Evolutionary conservation across 2,113 vertebrate species (phyloP).

Genomic region (Numenius arquata): DNA sequence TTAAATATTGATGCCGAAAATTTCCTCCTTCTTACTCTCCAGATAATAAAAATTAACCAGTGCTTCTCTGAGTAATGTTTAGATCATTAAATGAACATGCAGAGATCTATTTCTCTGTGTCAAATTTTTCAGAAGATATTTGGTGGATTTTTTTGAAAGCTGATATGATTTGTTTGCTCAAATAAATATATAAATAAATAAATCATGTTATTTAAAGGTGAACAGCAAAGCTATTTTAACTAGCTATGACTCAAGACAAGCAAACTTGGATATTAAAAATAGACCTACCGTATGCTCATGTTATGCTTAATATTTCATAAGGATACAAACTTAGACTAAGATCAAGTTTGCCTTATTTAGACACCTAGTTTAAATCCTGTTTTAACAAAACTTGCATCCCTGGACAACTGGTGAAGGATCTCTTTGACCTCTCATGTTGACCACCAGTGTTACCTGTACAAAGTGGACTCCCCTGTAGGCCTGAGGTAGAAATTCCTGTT

Average conservation of each 20-base stretch:
- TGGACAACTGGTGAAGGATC: neutral
- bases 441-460: neutral
- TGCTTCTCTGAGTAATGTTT: neutral
- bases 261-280: conserved; percentile 30
- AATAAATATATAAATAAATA: neutral
- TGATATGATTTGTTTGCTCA: neutral
- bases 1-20: conserved; percentile 51
- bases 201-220: neutral
- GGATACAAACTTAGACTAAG: neutral
- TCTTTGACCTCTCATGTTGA: neutral
- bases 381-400: neutral
- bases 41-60: conserved; percentile 11
- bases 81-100: neutral
- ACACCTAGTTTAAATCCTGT: neutral
- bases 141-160: neutral
- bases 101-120: neutral
- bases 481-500: neutral
- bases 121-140: neutral
- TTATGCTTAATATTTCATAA: neutral
- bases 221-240: neutral
- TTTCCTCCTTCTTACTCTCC: neutral
- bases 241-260: conserved; percentile 17
- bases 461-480: neutral
- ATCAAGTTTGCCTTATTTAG: neutral
- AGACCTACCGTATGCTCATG: neutral